These are phyloP conservation scores for Amblyraja radiata DNA, from an alignment of 2,797 vertebrate species.

Conservation along the genomic window DNA sequence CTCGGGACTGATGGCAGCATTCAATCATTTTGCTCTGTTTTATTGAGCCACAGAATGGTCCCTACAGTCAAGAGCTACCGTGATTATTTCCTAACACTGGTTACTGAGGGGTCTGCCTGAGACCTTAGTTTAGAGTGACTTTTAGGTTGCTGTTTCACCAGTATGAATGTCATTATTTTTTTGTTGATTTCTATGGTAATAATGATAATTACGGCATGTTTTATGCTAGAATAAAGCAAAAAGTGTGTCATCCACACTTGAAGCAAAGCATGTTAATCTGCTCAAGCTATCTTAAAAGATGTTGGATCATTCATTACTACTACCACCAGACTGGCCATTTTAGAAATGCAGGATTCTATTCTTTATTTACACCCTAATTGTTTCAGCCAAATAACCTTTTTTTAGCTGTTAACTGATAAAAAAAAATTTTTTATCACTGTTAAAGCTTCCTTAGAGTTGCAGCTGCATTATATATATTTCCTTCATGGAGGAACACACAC, in stretches of 20 bases:
- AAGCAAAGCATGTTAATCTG: conserved; percentile 6
- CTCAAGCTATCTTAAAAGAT: conserved; percentile 21
- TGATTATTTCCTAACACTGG: background rate
- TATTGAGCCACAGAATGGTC: background rate
- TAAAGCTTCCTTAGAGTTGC: background rate
- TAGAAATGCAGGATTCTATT: conserved; percentile 6
- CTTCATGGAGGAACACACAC: background rate
- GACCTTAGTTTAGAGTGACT: too few species aligned
- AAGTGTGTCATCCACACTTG: conserved; percentile 13
- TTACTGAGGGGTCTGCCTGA: background rate
- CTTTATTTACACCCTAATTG: conserved; percentile 6
- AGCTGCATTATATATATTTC: background rate
- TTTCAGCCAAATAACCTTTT: background rate
- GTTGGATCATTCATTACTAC: conserved; percentile 18
- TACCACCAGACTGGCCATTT: background rate
- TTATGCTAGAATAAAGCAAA: conserved; percentile 27
- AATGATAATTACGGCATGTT: conserved; percentile 29
- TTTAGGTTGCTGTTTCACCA: background rate
- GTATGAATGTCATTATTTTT: background rate
- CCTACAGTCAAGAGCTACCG: background rate
- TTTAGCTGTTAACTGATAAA: conserved; percentile 20
- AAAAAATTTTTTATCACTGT: conserved; percentile 22
- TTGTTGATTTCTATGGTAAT: conserved; percentile 26
- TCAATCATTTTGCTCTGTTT: background rate
- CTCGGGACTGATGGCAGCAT: background rate